Percentiles rank a stretch among this genome's conserved stretches.
Conservation (phyloP, 2,797 vertebrate genomes). For the Parotocinclus haroldoi region DNA sequence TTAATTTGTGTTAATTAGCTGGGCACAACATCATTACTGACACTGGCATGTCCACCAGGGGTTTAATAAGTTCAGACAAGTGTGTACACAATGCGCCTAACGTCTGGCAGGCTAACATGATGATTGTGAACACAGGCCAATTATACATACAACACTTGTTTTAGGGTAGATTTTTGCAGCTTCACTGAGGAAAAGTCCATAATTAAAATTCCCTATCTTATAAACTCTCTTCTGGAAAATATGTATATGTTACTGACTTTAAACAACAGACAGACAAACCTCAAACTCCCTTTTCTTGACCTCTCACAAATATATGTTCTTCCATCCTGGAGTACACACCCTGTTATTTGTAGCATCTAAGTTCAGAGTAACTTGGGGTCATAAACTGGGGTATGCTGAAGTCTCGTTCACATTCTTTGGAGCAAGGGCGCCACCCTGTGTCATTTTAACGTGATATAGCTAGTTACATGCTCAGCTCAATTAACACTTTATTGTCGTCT, state of each 20-base stretch:
- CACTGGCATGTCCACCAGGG: conserved; percentile 14
- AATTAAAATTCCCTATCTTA: conserved; percentile 8
- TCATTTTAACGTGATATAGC: not conserved
- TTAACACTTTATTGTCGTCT: not conserved
- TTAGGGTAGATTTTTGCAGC: not conserved
- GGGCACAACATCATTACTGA: not conserved
- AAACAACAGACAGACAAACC: conserved; percentile 9
- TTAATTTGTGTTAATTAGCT: conserved; percentile 27
- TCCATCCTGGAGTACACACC: too few relatives aligned
- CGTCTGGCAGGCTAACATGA: not conserved
- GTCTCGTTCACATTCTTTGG: conserved; percentile 15
- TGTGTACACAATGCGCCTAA: conserved; percentile 4
- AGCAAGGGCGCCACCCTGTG: conserved; percentile 51
- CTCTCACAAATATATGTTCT: too few relatives aligned
- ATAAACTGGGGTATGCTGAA: not conserved
- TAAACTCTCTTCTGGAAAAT: conserved; percentile 8
- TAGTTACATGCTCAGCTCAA: too few relatives aligned
- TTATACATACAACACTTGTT: not conserved
- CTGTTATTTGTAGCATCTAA: too few relatives aligned
- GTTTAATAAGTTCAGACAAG: conserved; percentile 24
- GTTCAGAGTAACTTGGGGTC: too few relatives aligned
- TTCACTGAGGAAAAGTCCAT: conserved; percentile 6
- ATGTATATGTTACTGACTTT: conserved; percentile 29
- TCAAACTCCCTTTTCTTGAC: conserved; percentile 10
- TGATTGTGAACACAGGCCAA: not conserved